Conservation (phyloP, 64 coral and sea anemone genomes). For the Dendronephthya gigantea region DNA sequence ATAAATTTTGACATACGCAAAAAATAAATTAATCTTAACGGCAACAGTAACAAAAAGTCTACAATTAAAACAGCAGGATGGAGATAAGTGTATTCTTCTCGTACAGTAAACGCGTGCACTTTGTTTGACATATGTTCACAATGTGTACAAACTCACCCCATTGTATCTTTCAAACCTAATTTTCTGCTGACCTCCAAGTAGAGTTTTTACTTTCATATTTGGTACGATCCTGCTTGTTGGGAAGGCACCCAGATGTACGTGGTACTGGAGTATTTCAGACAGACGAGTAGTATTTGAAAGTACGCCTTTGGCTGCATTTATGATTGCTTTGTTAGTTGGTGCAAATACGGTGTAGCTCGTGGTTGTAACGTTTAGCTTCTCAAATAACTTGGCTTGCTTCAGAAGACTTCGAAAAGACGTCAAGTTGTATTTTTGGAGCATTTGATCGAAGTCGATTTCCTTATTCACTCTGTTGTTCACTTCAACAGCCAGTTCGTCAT, state of each 20-base stretch:
- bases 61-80: neutral
- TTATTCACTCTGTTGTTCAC: neutral
- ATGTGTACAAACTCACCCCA: neutral
- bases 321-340: neutral
- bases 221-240: neutral
- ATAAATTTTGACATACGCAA: too few relatives aligned
- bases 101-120: neutral
- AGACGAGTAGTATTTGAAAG: neutral
- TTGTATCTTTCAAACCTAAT: neutral
- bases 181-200: neutral
- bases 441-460: neutral
- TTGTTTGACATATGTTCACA: neutral
- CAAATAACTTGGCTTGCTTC: neutral
- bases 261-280: neutral
- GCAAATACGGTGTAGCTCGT: neutral
- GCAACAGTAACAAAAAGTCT: too few relatives aligned
- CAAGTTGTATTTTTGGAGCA: neutral
- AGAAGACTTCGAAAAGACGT: neutral
- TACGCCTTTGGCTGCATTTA: neutral
- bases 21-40: too few relatives aligned
- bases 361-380: neutral
- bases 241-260: neutral
- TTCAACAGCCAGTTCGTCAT: neutral
- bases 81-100: neutral
- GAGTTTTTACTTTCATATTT: neutral